Evolutionary conservation across 2,113 vertebrate genomes (phyloP), one percentile per base, ranked within the genome.

Genomic region (Brachionichthys hirsutus): DNA sequence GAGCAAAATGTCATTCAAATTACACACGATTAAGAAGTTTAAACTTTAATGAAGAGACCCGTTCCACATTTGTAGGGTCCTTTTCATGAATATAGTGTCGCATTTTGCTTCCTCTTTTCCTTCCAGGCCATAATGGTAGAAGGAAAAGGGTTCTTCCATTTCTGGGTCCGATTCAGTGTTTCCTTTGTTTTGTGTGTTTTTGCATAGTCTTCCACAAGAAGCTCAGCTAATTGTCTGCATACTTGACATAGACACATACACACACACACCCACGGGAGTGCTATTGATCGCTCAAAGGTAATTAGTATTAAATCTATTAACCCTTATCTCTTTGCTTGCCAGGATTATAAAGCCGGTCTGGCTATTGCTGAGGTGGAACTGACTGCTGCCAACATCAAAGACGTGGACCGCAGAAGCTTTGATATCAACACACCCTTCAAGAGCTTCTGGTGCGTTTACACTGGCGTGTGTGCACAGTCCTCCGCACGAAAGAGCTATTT

Each of bases 391-490:
- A 94, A 92, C 40, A 90, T 98, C 15, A 93, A 91, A 83, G 92
- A 94, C 38, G 61, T 91, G 54, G 96, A 98, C 70, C 91, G 94
- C 22, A 84, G 92, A 44, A 89, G 88, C 72, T 98, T 98, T 80
- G 97, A 99, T 89, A 89, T 99, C 88, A 98, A 94, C 83, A 99
- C 97, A n/a, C 97, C 97, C 43, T 99, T 97, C 63, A 94, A 91
- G 82, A 97, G 90, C 78, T 99, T 99, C 85, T 95, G 94, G 97
- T 98, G 85, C 87, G 92, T 89, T 62, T 78, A 54, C 72, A 15
- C 30, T 44, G 35, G 17, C 54, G 40, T 64, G 42, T 24, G 35
- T 51, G 10, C 44, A 48, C 48, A 38, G 36, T 66, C 55, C 20
- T 6, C 51, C 62, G 46, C 62, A 62, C 46, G 41, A 69, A 53